Evolutionary conservation across 2,797 vertebrate species (phyloP).

Genomic region (Momotus momota): DNA sequence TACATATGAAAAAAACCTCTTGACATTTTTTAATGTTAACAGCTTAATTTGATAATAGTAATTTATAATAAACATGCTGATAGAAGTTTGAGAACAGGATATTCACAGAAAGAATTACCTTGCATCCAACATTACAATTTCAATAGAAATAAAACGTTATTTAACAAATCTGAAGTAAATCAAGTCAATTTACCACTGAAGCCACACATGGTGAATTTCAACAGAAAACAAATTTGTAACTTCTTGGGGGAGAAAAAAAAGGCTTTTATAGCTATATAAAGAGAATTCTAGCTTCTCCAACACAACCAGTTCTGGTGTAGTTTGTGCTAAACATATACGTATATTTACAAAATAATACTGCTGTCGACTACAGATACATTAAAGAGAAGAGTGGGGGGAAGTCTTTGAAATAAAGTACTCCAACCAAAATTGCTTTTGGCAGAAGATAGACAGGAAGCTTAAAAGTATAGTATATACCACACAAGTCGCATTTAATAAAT

Average conservation of each 20-base stretch:
- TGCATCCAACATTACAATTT: background rate
- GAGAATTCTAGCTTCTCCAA: background rate
- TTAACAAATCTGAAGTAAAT: background rate
- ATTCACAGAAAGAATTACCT: background rate
- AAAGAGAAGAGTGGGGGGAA: background rate
- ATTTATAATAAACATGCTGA: slow-evolving; percentile 8
- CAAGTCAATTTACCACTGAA: background rate
- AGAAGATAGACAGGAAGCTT: background rate
- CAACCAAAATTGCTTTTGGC: slow-evolving; percentile 20
- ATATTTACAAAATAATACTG: slow-evolving; percentile 23
- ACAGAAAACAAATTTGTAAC: background rate
- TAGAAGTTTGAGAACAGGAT: background rate
- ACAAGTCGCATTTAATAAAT: slow-evolving; percentile 41
- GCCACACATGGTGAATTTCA: background rate
- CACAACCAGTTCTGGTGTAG: background rate
- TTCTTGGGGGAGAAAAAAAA: accelerated
- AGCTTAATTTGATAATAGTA: slow-evolving; percentile 35
- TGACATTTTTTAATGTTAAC: background rate
- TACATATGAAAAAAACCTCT: background rate
- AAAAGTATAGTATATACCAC: background rate
- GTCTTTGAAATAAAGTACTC: slow-evolving; percentile 3
- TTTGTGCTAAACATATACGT: background rate
- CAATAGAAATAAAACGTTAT: background rate
- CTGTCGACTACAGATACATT: background rate
- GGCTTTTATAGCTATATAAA: background rate